Percentiles rank a stretch among this genome's conserved stretches.
phyloP scores from a whole-genome alignment of 2,113 vertebrate species.

The Anarhynchus alexandrinus region DNA sequence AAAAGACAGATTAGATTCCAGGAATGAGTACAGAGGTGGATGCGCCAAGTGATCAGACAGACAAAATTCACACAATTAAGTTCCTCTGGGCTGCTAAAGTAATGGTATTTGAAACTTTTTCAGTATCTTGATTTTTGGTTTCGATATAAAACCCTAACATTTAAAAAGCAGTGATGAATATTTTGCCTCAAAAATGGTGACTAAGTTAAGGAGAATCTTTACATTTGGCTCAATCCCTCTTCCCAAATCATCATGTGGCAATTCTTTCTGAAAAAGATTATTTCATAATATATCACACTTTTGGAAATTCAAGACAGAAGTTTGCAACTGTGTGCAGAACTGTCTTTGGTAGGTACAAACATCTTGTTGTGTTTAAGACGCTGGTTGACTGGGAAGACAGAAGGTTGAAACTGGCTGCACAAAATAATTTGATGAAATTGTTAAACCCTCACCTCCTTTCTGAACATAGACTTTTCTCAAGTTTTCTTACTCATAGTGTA shows the following conservation, averaged over 20 bases:
- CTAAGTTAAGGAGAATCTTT: background rate
- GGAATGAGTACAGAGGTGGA: background rate
- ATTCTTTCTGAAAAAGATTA: background rate
- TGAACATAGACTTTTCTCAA: background rate
- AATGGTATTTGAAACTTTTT: background rate
- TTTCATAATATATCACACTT: background rate
- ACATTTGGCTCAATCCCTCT: background rate
- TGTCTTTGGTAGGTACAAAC: background rate
- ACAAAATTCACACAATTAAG: background rate
- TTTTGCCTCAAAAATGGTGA: background rate
- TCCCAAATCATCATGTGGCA: background rate
- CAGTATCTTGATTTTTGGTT: background rate
- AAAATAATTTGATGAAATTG: background rate
- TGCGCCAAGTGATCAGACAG: rapidly evolving
- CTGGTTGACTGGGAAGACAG: background rate
- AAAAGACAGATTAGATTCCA: background rate
- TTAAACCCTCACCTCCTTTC: background rate
- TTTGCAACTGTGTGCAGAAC: background rate
- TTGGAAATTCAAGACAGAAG: background rate
- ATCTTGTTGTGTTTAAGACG: background rate
- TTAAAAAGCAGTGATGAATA: background rate
- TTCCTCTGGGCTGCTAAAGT: rapidly evolving
- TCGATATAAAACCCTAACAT: background rate
- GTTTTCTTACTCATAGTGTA: background rate
- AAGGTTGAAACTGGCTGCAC: background rate